phyloP scores from a whole-genome alignment of 2,797 vertebrate genomes.

The Anguilla pacifica region DNA sequence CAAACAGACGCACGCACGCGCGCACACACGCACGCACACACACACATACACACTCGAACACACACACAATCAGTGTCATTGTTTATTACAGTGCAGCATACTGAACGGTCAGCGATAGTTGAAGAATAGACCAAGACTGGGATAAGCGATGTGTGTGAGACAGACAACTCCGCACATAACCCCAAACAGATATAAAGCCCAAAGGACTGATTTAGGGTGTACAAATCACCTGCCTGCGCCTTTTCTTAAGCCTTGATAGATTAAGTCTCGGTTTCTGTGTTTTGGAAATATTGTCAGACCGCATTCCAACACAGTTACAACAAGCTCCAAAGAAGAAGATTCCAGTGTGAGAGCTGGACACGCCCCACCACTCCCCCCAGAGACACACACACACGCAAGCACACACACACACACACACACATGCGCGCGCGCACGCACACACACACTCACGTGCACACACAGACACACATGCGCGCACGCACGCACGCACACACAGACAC shows the following conservation, averaged over 20 bases:
- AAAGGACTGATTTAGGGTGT: neutral
- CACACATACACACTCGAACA: neutral
- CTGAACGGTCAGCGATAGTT: neutral
- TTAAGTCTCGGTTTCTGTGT: conserved; percentile 33
- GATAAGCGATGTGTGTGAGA: neutral
- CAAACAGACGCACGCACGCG: neutral
- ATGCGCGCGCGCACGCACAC: too few relatives aligned
- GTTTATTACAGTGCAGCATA: neutral
- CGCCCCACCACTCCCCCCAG: conserved; percentile 5
- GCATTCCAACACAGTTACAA: conserved; percentile 42
- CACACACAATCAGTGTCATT: neutral
- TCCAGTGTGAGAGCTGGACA: conserved; percentile 11
- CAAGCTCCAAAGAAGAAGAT: conserved; percentile 31
- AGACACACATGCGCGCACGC: too few relatives aligned
- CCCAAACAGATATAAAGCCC: neutral
- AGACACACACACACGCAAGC: neutral
- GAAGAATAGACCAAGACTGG: neutral
- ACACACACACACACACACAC: neutral
- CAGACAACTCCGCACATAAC: neutral
- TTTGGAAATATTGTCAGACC: conserved; percentile 36
- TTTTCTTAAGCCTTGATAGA: neutral
- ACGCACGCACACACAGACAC: too few relatives aligned
- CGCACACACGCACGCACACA: neutral
- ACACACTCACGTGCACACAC: too few relatives aligned
- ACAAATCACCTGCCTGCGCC: neutral